Evolutionary conservation across 2,888 invertebrate species (phyloP).

Genomic region (Creontiades dilutus): DNA sequence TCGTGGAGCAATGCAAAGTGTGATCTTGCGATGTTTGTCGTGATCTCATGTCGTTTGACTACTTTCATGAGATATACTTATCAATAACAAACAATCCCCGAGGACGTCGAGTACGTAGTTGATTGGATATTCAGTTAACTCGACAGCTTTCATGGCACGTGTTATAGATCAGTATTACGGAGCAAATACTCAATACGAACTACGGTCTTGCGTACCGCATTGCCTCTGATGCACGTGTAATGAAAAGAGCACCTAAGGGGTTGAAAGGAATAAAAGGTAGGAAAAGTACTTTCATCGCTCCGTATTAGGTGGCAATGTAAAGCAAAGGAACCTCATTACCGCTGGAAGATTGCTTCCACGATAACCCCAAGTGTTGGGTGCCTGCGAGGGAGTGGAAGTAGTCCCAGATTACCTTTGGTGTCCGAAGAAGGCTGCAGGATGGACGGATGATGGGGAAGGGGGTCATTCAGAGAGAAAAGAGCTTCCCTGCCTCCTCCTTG

Average conservation of each 20-base stretch:
- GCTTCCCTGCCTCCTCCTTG: neutral
- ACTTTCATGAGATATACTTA: no score
- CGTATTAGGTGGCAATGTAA: slow-evolving; percentile 30
- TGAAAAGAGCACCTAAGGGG: neutral
- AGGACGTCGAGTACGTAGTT: no score
- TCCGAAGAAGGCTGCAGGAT: neutral
- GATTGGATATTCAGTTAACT: no score
- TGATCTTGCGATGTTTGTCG: no score
- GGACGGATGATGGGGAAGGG: neutral
- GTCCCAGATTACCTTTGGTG: neutral
- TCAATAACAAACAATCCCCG: no score
- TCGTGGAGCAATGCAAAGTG: no score
- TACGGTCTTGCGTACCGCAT: no score
- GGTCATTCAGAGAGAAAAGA: slow-evolving; percentile 1
- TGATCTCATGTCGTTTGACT: no score
- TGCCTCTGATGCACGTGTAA: neutral
- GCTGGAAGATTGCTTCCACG: slow-evolving; percentile 44
- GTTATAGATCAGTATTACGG: no score
- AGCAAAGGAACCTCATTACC: slow-evolving; percentile 51
- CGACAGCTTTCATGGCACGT: no score
- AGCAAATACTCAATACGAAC: no score
- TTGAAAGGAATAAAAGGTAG: neutral
- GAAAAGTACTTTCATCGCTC: slow-evolving; percentile 3
- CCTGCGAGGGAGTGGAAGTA: neutral
- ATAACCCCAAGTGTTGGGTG: neutral